Evolutionary conservation across 2,888 invertebrate species (phyloP).

Genomic region (Abrostola triplasia): DNA sequence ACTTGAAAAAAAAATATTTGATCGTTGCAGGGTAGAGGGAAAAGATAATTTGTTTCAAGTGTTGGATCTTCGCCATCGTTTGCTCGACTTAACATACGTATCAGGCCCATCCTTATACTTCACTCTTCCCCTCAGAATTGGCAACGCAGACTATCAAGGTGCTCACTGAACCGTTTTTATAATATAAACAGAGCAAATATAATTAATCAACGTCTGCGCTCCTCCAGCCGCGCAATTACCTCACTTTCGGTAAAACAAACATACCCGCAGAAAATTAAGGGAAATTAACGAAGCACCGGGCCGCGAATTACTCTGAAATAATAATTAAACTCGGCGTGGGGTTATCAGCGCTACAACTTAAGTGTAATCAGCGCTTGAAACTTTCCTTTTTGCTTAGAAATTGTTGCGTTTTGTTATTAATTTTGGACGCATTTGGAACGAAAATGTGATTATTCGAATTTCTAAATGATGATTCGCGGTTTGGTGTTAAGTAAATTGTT

Average conservation of each 20-base stretch:
- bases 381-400: constrained; percentile 59
- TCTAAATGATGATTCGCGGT: constrained; percentile 56
- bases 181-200: constrained; percentile 62
- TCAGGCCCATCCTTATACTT: constrained; percentile 29
- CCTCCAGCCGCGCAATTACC: constrained; percentile 72
- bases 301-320: constrained; percentile 64
- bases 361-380: constrained; percentile 69
- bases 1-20: background rate
- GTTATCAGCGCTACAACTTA: constrained; percentile 71
- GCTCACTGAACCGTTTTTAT: constrained; percentile 56
- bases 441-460: constrained; percentile 53
- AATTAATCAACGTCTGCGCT: constrained; percentile 76
- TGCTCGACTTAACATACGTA: constrained; percentile 39
- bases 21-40: background rate
- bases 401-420: constrained; percentile 52
- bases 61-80: constrained; percentile 45
- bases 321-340: constrained; percentile 67
- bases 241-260: constrained; percentile 71
- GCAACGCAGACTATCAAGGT: constrained; percentile 43
- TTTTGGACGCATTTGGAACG: constrained; percentile 43
- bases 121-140: constrained; percentile 27
- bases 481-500: constrained; percentile 54
- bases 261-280: constrained; percentile 56
- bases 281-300: constrained; percentile 61
- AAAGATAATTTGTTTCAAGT: background rate